Conservation (phyloP, 2,888 invertebrate genomes). For the Dolomedes plantarius region DNA sequence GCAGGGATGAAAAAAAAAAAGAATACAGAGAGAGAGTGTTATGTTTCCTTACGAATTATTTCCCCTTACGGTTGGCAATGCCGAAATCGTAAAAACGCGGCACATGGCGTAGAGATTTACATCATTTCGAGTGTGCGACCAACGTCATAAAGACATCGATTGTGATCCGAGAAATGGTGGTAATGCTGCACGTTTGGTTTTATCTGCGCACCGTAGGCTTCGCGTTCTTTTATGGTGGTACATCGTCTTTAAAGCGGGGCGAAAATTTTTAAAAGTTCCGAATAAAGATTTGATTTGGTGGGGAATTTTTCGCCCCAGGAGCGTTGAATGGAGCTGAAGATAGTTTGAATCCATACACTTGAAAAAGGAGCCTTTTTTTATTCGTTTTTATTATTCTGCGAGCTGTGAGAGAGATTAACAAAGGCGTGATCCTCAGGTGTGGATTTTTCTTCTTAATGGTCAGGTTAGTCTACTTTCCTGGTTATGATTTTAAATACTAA, state of each 20-base stretch:
- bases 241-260: constrained; percentile 38
- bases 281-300: constrained; percentile 65
- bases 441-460: too few species aligned
- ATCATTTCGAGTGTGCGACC: constrained; percentile 68
- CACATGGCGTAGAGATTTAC: constrained; percentile 65
- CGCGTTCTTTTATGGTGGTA: constrained; percentile 3
- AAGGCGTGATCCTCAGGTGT: not conserved
- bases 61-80: constrained; percentile 65
- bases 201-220: constrained; percentile 28
- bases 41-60: constrained; percentile 63
- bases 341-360: not conserved
- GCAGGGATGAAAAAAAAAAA: constrained; percentile 7
- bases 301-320: not conserved
- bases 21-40: too few species aligned
- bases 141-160: constrained; percentile 69
- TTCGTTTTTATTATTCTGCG: not conserved
- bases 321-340: constrained; percentile 1
- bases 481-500: too few species aligned
- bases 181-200: constrained; percentile 67
- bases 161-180: constrained; percentile 60
- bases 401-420: not conserved
- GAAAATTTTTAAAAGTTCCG: constrained; percentile 50
- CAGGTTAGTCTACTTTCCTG: too few species aligned
- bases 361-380: not conserved
- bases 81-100: constrained; percentile 66